Conservation (phyloP, 2,797 vertebrate species). For the Prunella strophiata region DNA sequence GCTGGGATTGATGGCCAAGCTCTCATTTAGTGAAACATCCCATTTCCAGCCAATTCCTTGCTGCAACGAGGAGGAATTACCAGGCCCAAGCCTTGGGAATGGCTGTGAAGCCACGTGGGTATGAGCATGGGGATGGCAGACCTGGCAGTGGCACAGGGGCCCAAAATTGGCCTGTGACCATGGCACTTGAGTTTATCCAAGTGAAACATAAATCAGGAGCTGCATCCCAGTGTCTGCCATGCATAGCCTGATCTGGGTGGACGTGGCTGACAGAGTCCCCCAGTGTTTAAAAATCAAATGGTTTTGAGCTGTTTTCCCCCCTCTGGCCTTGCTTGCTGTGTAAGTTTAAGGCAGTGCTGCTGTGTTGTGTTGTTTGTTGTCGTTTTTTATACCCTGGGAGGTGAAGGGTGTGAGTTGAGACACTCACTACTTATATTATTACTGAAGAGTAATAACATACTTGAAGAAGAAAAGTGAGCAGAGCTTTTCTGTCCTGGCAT, state of each 20-base stretch:
- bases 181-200: neutral
- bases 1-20: neutral
- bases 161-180: neutral
- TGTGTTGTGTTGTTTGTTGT: neutral
- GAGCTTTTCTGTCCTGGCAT: neutral
- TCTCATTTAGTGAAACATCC: neutral
- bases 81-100: neutral
- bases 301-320: neutral
- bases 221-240: neutral
- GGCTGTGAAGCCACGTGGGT: neutral
- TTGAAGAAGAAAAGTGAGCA: neutral
- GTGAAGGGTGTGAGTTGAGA: neutral
- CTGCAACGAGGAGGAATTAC: neutral
- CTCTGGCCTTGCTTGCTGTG: neutral
- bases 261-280: neutral
- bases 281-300: neutral
- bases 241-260: neutral
- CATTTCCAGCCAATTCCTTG: neutral
- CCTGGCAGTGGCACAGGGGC: neutral
- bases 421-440: neutral
- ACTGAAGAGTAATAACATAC: neutral
- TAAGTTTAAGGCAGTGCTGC: neutral
- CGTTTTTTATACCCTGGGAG: neutral
- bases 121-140: rapidly evolving
- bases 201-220: neutral